Evolutionary conservation across 2,113 vertebrate genomes (phyloP), one percentile per base, ranked within the genome.

Genomic region (Rhynchopsitta pachyrhyncha): DNA sequence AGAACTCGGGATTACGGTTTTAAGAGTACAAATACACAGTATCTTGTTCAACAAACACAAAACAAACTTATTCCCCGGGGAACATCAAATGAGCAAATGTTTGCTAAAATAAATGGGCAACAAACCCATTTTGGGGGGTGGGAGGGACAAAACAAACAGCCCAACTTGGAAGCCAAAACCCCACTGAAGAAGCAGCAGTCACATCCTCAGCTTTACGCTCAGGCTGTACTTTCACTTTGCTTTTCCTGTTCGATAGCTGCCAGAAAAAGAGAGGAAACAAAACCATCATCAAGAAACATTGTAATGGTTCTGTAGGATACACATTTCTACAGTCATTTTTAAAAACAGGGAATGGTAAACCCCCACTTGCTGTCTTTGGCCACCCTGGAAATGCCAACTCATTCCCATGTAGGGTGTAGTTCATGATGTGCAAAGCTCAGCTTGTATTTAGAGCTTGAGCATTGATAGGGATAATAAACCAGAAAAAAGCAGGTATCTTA

Each of bases 231-330:
- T 96, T 98, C 97, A 49, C 95, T 96, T 92, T 97, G 96, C 68
- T 97, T 98, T 97, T 98, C 97, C 89, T 98, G 97, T 96, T 98
- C 97, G 1, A 97, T 97, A 68, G 95, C 96, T 98, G 95, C 71
- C 86, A 95, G 83, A 81, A 42, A 94, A 95, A 94, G 20, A 90
- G 46, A 74, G 76, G 86, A 91, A 96, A 95, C 29, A 92, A 83
- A 79, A 69, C 0, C 18, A 71, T 28, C 14, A 57, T 85, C 73
- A 92, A 23, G 63, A 59, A 90, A 66, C 13, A 24, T 69, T 10
- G 12, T 6, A 52, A 18, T 50, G 37, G 24, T 52, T 64, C 39
- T 77, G 62, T 39, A 70, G 53, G 55, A 50, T 13, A n/a, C 28
- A 25, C 7, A 33, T 83, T 75, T 64, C 68, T 71, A 5, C 1